phyloP scores from a whole-genome alignment of 2,113 vertebrate genomes.

The Psittacus erithacus region DNA sequence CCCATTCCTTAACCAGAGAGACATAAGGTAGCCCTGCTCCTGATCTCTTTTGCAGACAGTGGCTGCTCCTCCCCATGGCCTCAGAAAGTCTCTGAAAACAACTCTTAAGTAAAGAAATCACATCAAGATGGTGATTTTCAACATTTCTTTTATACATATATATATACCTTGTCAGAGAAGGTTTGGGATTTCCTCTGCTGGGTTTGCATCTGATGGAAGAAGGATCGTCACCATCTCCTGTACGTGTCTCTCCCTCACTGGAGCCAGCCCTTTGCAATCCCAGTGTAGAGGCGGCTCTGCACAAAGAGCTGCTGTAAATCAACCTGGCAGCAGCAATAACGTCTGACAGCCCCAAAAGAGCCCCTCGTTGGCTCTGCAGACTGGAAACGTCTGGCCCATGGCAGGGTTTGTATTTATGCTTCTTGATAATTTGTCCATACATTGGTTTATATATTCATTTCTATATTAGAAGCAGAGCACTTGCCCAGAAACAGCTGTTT shows the following conservation, averaged over 20 bases:
- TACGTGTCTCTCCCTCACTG: fast-evolving
- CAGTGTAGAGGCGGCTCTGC: fast-evolving
- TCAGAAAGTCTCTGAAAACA: neutral
- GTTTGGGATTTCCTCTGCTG: neutral
- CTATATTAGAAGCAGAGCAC: neutral
- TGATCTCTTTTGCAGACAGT: slow-evolving; percentile 24
- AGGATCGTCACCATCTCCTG: neutral
- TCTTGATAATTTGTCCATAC: neutral
- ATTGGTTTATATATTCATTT: neutral
- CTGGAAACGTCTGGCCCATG: neutral
- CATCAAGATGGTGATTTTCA: neutral
- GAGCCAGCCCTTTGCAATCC: neutral
- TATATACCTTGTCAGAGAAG: neutral
- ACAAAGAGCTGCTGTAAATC: slow-evolving; percentile 50
- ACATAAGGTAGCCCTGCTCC: neutral
- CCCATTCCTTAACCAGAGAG: neutral
- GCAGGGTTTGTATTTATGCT: neutral
- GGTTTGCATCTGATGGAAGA: neutral
- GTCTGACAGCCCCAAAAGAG: neutral
- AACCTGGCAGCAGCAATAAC: neutral
- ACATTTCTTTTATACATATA: neutral
- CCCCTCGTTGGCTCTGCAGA: neutral
- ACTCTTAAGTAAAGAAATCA: neutral
- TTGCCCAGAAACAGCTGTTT: slow-evolving; percentile 31
- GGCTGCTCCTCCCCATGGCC: neutral